These are phyloP conservation scores for Ectemnius lituratus DNA, from an alignment of 2,888 invertebrate species.

Conservation along the genomic window DNA sequence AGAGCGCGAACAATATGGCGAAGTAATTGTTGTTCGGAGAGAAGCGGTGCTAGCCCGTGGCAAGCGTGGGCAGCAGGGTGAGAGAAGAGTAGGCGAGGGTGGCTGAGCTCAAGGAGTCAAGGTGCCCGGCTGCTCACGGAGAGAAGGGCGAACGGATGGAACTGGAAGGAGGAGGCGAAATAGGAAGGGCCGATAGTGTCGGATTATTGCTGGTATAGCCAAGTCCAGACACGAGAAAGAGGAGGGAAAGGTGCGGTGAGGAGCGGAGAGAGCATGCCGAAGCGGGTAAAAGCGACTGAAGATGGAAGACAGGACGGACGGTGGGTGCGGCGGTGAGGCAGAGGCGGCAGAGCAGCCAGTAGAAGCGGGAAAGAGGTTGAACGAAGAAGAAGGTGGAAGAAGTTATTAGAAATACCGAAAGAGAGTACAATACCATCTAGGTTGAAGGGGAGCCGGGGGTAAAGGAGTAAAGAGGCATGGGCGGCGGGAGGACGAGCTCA, in stretches of 20 bases:
- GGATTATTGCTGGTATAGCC: constrained; percentile 70
- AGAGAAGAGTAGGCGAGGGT: constrained; percentile 20
- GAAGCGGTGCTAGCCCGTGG: constrained; percentile 35
- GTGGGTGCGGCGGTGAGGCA: constrained; percentile 1
- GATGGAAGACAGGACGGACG: constrained; percentile 19
- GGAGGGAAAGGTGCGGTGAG: constrained; percentile 33
- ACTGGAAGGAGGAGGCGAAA: constrained; percentile 14
- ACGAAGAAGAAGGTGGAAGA: constrained; percentile 56
- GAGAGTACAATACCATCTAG: constrained; percentile 62
- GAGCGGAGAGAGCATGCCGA: constrained; percentile 39
- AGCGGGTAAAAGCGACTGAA: constrained; percentile 19
- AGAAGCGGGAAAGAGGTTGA: constrained; percentile 29
- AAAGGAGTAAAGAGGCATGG: constrained; percentile 57
- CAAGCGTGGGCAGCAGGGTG: constrained; percentile 14
- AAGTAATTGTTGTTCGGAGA: constrained; percentile 69
- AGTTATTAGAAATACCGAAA: constrained; percentile 72
- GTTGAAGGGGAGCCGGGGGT: constrained; percentile 46
- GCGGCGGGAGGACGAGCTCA: constrained; percentile 28
- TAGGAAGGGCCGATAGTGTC: constrained; percentile 65
- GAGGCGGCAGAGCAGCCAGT: constrained; percentile 9
- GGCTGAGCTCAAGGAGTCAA: constrained; percentile 8
- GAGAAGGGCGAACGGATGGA: constrained; percentile 15
- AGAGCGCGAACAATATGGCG: constrained; percentile 63
- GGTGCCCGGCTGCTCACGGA: background rate
- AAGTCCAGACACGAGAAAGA: constrained; percentile 65